A percentile compares a stretch with the other conserved stretches of the same genome.
phyloP scores from a whole-genome alignment of 2,888 invertebrate species.

The Acronicta psi region DNA sequence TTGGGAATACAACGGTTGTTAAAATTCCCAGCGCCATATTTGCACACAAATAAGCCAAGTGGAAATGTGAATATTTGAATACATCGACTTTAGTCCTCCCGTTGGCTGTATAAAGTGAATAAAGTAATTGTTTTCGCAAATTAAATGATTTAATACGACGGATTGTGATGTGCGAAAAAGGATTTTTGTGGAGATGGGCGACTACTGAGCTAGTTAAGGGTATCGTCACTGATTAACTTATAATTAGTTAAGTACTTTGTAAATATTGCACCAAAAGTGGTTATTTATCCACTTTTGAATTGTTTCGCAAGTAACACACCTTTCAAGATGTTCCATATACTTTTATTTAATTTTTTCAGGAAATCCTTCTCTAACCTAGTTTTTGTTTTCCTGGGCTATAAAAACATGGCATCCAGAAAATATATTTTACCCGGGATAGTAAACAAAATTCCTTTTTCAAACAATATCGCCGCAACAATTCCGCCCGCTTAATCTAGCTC shows the following conservation, averaged over 20 bases:
- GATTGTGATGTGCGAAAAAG: slow-evolving; percentile 16
- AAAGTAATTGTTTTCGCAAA: slow-evolving; percentile 49
- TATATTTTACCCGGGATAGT: too few species aligned
- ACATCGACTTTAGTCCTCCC: slow-evolving; percentile 35
- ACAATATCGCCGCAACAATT: slow-evolving; percentile 5
- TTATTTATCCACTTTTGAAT: too few species aligned
- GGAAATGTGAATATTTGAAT: slow-evolving; percentile 55
- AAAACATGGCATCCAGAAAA: too few species aligned
- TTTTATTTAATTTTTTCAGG: too few species aligned
- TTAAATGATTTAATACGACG: slow-evolving; percentile 35
- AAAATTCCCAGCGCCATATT: slow-evolving; percentile 54
- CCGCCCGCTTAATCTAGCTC: slow-evolving; percentile 25
- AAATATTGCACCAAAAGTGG: too few species aligned
- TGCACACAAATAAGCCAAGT: slow-evolving; percentile 54
- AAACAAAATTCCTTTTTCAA: neutral
- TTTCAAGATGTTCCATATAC: too few species aligned
- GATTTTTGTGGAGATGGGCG: slow-evolving; percentile 8
- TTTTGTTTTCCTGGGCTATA: too few species aligned
- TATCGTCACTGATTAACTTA: too few species aligned
- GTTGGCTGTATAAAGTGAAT: slow-evolving; percentile 49
- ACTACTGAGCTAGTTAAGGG: slow-evolving; percentile 1
- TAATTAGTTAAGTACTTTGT: too few species aligned
- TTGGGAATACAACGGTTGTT: slow-evolving; percentile 55
- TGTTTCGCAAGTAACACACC: too few species aligned
- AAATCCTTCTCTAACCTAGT: too few species aligned